Evolutionary conservation across 1,140 invertebrate genomes (phyloP).

Genomic region (Monomorium pharaonis): DNA sequence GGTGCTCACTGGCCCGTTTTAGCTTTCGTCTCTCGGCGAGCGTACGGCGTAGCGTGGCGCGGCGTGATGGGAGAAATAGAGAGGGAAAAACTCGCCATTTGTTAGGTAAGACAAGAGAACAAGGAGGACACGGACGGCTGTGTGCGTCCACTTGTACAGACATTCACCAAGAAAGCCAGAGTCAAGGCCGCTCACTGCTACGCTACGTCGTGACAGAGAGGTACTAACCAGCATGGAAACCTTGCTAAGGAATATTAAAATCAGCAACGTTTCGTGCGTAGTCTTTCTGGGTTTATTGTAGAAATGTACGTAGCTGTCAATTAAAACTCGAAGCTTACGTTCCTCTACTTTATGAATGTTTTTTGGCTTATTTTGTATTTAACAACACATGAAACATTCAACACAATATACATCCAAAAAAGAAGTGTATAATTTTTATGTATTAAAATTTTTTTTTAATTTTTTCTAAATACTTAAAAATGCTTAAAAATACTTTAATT

Average conservation of each 20-base stretch:
- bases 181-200: constrained; percentile 90
- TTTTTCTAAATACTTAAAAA: too few relatives aligned
- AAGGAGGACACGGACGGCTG: constrained; percentile 54
- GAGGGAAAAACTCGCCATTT: constrained; percentile 61
- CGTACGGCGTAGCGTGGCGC: constrained; percentile 22
- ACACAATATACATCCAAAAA: neutral
- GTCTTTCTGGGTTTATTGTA: neutral
- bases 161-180: constrained; percentile 83
- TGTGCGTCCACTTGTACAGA: constrained; percentile 54
- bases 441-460: too few relatives aligned
- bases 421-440: too few relatives aligned
- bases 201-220: constrained; percentile 86
- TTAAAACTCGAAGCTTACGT: neutral
- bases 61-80: constrained; percentile 38
- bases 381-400: neutral
- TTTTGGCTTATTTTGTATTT: neutral
- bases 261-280: constrained; percentile 5
- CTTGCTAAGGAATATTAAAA: constrained; percentile 71
- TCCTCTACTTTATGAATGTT: neutral
- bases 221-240: constrained; percentile 83
- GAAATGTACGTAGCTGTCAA: constrained; percentile 9
- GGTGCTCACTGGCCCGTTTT: constrained; percentile 73
- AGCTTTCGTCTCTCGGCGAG: constrained; percentile 66
- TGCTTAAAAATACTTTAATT: too few relatives aligned
- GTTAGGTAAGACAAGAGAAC: constrained; percentile 55